Conservation (phyloP, 2,113 vertebrate genomes). For the Lontra canadensis region DNA sequence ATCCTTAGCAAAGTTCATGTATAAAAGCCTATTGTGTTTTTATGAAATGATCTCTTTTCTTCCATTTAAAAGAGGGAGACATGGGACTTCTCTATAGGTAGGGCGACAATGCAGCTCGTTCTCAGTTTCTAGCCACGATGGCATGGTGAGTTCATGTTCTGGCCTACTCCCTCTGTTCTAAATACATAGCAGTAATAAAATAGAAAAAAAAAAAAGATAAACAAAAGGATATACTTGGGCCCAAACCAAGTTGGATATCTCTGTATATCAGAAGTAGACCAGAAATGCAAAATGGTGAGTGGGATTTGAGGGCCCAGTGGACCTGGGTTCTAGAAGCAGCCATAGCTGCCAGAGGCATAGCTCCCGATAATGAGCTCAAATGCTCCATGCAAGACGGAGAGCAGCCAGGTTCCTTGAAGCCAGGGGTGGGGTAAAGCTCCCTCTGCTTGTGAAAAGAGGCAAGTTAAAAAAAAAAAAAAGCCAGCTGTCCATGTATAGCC, state of each 20-base stretch:
- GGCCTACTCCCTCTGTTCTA: background rate
- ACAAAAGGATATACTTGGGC: background rate
- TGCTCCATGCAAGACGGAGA: background rate
- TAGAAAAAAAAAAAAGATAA: slow-evolving; percentile 30
- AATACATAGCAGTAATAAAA: slow-evolving; percentile 4
- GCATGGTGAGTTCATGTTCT: background rate
- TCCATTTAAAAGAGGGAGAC: slow-evolving; percentile 1
- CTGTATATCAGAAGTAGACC: background rate
- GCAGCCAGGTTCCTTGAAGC: background rate
- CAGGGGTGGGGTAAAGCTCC: background rate
- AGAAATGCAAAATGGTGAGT: background rate
- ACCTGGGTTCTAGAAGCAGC: background rate
- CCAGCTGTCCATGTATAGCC: background rate
- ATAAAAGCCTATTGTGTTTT: background rate
- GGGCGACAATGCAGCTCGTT: background rate
- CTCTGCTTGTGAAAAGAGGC: slow-evolving; percentile 31
- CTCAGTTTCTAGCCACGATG: slow-evolving; percentile 2
- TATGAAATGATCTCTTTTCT: background rate
- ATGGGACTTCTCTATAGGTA: background rate
- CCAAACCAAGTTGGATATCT: background rate
- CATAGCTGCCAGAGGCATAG: background rate
- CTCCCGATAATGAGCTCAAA: background rate
- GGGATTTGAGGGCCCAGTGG: background rate
- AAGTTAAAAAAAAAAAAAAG: background rate
- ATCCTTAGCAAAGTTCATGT: background rate